Evolutionary conservation across 92 coral and sea anemone species (phyloP).

Genomic region (Palythoa grandiflora): DNA sequence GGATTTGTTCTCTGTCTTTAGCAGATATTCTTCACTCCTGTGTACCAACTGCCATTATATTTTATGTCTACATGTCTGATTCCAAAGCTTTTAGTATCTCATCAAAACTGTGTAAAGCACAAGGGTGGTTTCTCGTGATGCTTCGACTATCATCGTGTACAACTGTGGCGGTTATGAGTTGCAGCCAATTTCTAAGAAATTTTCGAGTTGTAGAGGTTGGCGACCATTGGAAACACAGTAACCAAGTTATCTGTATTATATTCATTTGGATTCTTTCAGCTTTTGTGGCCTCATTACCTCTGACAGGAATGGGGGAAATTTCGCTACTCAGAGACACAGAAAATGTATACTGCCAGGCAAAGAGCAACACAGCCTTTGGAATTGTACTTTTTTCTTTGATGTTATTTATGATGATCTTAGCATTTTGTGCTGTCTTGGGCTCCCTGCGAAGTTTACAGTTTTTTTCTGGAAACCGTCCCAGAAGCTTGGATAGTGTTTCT

Average conservation of each 20-base stretch:
- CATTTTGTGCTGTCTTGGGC: conserved; percentile 46
- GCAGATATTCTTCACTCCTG: conserved; percentile 67
- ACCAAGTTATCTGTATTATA: conserved; percentile 36
- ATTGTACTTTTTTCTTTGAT: conserved; percentile 54
- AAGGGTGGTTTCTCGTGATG: conserved; percentile 73
- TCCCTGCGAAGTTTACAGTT: conserved; percentile 17
- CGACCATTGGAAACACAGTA: conserved; percentile 65
- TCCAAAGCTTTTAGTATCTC: conserved; percentile 30
- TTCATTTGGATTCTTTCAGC: conserved; percentile 71
- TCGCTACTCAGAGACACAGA: conserved; percentile 50
- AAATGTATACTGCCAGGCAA: conserved; percentile 65
- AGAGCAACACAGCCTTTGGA: conserved; percentile 54
- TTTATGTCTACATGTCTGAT: conserved; percentile 55
- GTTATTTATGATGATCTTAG: conserved; percentile 45
- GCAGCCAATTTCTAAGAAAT: conserved; percentile 62
- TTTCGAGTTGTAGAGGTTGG: conserved; percentile 21
- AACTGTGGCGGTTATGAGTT: conserved; percentile 57
- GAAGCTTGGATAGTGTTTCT: neutral
- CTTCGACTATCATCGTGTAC: conserved; percentile 57
- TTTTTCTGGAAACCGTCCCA: neutral
- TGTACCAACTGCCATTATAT: conserved; percentile 66
- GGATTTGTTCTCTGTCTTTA: conserved; percentile 67
- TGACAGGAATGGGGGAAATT: conserved; percentile 60
- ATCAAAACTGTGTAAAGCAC: conserved; percentile 64
- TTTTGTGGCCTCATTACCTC: conserved; percentile 75